A percentile compares a stretch with the other conserved stretches of the same genome.
Conservation (phyloP, 2,888 invertebrate species). For the Idaea straminata region DNA sequence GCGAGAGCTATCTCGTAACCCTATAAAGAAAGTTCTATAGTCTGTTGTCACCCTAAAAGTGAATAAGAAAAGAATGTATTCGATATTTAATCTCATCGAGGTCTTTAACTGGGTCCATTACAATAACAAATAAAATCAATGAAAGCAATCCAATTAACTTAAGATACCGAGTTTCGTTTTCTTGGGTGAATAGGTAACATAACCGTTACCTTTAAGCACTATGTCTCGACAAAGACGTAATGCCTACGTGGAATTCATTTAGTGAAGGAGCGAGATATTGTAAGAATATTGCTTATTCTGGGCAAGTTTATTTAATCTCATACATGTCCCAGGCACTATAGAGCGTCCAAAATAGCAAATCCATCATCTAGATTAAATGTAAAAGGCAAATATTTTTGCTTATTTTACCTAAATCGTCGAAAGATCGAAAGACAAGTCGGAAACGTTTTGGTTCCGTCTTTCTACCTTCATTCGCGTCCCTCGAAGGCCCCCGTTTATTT, state of each 20-base stretch:
- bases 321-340: too few relatives aligned
- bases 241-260: constrained; percentile 45
- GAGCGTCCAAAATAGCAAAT: too few relatives aligned
- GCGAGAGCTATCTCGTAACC: too few relatives aligned
- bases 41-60: neutral
- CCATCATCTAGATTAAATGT: too few relatives aligned
- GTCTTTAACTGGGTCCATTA: constrained; percentile 24
- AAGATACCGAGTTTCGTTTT: constrained; percentile 51
- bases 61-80: constrained; percentile 21
- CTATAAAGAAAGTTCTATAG: neutral
- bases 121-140: constrained; percentile 53
- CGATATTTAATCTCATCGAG: constrained; percentile 19
- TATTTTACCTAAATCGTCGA: too few relatives aligned
- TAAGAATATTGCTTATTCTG: constrained; percentile 23
- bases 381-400: too few relatives aligned
- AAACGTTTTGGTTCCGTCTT: too few relatives aligned
- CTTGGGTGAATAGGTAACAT: constrained; percentile 56
- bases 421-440: too few relatives aligned
- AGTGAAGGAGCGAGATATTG: constrained; percentile 33
- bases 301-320: neutral
- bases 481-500: too few relatives aligned
- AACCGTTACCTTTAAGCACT: constrained; percentile 61
- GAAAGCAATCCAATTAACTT: constrained; percentile 64
- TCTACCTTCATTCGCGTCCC: too few relatives aligned
- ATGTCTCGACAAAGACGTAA: constrained; percentile 21